Base-by-base conservation (phyloP, 2,113 vertebrate genomes). In the Egretta garzetta region DNA sequence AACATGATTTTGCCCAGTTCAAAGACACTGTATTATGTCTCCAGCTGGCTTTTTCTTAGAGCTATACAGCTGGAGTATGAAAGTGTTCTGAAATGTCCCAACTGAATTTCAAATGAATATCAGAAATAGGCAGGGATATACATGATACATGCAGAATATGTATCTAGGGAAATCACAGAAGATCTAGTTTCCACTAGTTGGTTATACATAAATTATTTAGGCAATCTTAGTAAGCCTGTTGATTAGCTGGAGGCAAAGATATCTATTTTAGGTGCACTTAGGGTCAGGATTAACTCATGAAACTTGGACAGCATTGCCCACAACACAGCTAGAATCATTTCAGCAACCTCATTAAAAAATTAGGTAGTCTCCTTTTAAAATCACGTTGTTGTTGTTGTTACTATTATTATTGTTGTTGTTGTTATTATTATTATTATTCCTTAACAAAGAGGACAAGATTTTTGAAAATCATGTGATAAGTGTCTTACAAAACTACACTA, bases 151-250 rank as follows among this genome's bases (percentile, higher is more conserved):
- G 93, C 62, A 5, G 84, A 93, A 86, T 88, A 89, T 74, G 95
- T 95, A 88, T 88, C 94, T 90, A 82, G 95, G 96, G 96, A 97
- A 97, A 97, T 96, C 94, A 96, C 89, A 96, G 92, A 86, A 95
- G 93, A 97, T 96, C 96, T 90, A 91, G 74, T 96, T 96, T 96
- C 95, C 87, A 94, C 87, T 93, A 76, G 86, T 74, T 94, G 89
- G 93, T 96, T 96, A 95, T 91, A 88, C 93, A 96, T 97, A 93
- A 94, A 96, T 97, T 96, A 97, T 97, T 97, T 93, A 97, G 89
- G 87, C 89, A 76, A 90, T 93, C 86, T 90, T n/a, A 92, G 47
- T 47, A 88, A 94, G 94, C 89, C 95, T 96, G 89, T 97, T 96
- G 96, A 96, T 95, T 94, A 95, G 95, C 94, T 95, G 64, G 80